Percentiles rank a stretch among this genome's conserved stretches.
Conservation (phyloP, 1,140 invertebrate species). For the Drosophila albomicans region DNA sequence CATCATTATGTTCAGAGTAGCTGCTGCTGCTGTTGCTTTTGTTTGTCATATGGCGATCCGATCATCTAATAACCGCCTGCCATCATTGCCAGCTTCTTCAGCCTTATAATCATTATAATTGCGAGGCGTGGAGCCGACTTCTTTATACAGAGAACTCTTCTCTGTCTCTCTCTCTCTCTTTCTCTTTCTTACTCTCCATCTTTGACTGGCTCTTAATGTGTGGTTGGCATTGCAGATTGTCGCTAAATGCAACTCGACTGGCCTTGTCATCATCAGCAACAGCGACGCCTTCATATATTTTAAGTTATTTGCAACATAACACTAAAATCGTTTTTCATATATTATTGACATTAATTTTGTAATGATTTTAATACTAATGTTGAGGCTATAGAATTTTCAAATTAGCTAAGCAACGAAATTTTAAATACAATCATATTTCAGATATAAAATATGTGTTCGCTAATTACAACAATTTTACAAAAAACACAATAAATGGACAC, state of each 20-base stretch:
- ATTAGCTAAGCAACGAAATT: no score
- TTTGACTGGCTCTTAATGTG: conserved; percentile 21
- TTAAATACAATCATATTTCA: no score
- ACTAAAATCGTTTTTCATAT: conserved; percentile 2
- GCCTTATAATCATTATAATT: conserved; percentile 80
- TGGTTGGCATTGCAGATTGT: conserved; percentile 28
- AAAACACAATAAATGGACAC: no score
- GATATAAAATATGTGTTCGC: no score
- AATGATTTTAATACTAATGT: no score
- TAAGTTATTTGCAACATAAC: conserved; percentile 18
- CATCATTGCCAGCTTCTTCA: conserved; percentile 45
- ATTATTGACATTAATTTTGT: not conserved
- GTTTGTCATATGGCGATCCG: conserved; percentile 47
- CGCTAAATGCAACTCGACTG: conserved; percentile 28
- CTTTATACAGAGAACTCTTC: conserved; percentile 5
- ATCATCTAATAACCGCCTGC: conserved; percentile 79
- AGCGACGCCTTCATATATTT: conserved; percentile 57
- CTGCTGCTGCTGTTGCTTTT: conserved; percentile 30
- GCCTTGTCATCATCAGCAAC: conserved; percentile 59
- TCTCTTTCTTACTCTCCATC: not conserved
- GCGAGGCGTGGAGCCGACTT: conserved; percentile 29
- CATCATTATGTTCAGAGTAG: conserved; percentile 4
- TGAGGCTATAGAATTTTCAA: no score
- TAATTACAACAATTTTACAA: no score
- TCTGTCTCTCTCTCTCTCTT: not conserved